A percentile compares a stretch with the other conserved stretches of the same genome.
These are phyloP conservation scores for Myotis myotis DNA, from an alignment of 2,797 vertebrate genomes.

Conservation along the genomic window DNA sequence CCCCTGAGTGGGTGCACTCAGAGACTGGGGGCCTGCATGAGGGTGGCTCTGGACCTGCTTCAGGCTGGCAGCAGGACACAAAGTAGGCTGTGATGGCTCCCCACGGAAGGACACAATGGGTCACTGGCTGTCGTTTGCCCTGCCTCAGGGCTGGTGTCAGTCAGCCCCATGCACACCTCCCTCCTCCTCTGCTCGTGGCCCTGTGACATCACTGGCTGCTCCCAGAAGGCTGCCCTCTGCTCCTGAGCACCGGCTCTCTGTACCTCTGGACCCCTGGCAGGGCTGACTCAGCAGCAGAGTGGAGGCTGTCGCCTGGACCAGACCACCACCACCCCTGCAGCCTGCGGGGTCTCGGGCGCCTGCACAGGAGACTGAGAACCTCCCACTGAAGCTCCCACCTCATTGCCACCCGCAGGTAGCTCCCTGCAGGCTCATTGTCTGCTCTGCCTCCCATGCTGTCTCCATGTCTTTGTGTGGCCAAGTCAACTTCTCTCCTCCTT, in stretches of 20 bases:
- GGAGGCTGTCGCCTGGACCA: slow-evolving; percentile 43
- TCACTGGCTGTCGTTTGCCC: slow-evolving; percentile 51
- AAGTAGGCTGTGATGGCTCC: background rate
- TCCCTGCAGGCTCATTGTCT: slow-evolving; percentile 66
- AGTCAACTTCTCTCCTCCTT: slow-evolving; percentile 11
- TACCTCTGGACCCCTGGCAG: slow-evolving; percentile 70
- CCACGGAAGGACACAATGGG: slow-evolving; percentile 24
- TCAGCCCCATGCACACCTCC: slow-evolving; percentile 68
- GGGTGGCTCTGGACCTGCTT: background rate
- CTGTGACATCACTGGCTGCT: slow-evolving; percentile 79
- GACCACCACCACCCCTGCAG: slow-evolving; percentile 21
- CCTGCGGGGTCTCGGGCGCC: slow-evolving; percentile 12
- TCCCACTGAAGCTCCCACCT: background rate
- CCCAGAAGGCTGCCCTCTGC: slow-evolving; percentile 78
- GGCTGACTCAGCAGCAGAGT: slow-evolving; percentile 41
- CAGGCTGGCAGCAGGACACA: background rate
- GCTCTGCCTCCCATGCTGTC: slow-evolving; percentile 47
- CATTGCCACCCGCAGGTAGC: slow-evolving; percentile 67
- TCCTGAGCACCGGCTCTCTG: slow-evolving; percentile 48
- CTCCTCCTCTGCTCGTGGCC: slow-evolving; percentile 78
- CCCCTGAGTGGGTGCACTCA: background rate
- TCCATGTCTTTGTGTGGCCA: slow-evolving; percentile 68
- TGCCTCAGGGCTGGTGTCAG: slow-evolving; percentile 66
- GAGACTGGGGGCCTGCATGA: background rate
- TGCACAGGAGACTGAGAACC: background rate